Evolutionary conservation across 2,888 invertebrate genomes (phyloP), one percentile per base, ranked within the genome.

Genomic region (Strigamia crassipes): DNA sequence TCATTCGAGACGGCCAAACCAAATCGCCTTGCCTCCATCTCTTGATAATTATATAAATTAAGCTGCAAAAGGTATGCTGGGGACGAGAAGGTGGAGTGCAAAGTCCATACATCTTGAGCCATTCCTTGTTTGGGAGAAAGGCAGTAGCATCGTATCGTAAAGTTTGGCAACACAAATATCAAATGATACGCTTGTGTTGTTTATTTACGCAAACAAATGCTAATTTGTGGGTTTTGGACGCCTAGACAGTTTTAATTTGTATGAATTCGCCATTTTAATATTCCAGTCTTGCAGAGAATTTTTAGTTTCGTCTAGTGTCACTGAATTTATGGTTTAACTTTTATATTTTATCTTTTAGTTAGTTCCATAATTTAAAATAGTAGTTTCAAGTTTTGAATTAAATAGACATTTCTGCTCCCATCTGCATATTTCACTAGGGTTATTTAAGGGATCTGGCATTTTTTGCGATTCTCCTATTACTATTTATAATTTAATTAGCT

Each of bases 1-100:
- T 73, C 73, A 73, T 27, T 73, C 73, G 73, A 73, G 73, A 73
- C 73, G 73, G 73, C 73, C 23, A n/a, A 73, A 13, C 73, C 73
- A 73, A 73, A 23, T 73, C 31, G 73, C 73, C 73, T 73, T 73
- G 73, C 73, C 73, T 73, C 56, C 73, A 73, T 73, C 73, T 73
- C 73, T 73, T 73, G 73, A 73, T 73, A 73, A 73, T 73, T 73
- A 73, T 73, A 73, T 73, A 73, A 73, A 73, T 73, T 73, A 73
- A 73, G 73, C 73, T 73, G 31, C 73, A 73, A 73, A 73, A 73
- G 73, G 73, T 73, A 73, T 73, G 73, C 12, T 73, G 73, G 31
- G 31, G 73, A 73, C 27, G 73, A 73, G 73, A 31, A 73, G 73
- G 73, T 23, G 73, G 73, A 13, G 73, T 73, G 73, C 23, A 73